Evolutionary conservation across 1,140 invertebrate genomes (phyloP), one percentile per base, ranked within the genome.

Genomic region (Bombus haemorrhoidalis): DNA sequence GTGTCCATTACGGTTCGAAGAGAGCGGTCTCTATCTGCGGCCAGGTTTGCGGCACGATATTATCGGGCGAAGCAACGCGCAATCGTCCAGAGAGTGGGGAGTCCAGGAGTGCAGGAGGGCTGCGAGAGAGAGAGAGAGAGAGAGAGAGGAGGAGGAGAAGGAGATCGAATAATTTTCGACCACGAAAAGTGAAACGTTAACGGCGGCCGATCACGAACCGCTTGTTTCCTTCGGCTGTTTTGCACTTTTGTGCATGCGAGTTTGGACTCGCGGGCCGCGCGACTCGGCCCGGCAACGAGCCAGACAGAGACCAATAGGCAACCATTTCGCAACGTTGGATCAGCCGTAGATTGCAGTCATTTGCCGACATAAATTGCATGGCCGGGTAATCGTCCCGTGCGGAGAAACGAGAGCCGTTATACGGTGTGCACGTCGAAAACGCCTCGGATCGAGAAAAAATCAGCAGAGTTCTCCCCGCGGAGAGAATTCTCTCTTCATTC

Each of bases 171-270:
- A 91, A 91, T 91, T 90, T 91, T 91, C 90, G 86, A 91, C 90
- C 75, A 86, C 89, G 89, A 91, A 91, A 91, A 91, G 90, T 91
- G 90, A 91, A 91, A 91, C 90, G 90, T 90, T 91, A 91, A 91
- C 90, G 90, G 87, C 87, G 83, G 68, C 72, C 89, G 89, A 91
- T 91, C 90, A 91, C 90, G 90, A 91, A 91, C 85, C 86, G 86
- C 90, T 91, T 75, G 90, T 91, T 91, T 91, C 89, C 90, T 83
- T 81, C 87, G 86, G 89, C 47, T 90, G 89, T 90, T 91, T 90
- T 91, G 90, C 90, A 88, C 89, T 90, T 91, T 91, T 90, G 86
- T 90, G 87, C 89, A 91, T 88, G 89, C 89, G 89, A 88, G 86
- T 86, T 25, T 69, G 62, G 57, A 53, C 87, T 74, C 57, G 72